Conservation (phyloP, 1,140 invertebrate genomes). For the Spodoptera frugiperda region DNA sequence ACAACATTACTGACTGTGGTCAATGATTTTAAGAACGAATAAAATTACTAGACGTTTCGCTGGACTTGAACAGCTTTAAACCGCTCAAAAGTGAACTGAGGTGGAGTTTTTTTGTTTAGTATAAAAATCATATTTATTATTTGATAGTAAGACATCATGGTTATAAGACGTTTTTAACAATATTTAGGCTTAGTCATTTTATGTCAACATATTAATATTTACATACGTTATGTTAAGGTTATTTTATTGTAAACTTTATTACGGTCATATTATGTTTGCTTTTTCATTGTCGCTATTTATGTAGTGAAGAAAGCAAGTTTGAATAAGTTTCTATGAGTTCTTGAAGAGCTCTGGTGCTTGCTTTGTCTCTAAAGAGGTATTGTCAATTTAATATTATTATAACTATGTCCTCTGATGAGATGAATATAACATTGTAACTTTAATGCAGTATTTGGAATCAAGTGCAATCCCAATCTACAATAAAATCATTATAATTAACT, state of each 20-base stretch:
- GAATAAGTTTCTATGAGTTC: conserved; percentile 23
- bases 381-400: background rate
- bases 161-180: conserved; percentile 69
- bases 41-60: conserved; percentile 40
- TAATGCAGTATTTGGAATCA: too few relatives aligned
- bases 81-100: conserved; percentile 56
- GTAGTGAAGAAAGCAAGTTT: conserved; percentile 53
- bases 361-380: background rate
- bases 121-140: conserved; percentile 70
- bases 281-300: conserved; percentile 71
- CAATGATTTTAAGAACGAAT: conserved; percentile 46
- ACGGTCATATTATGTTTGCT: conserved; percentile 76
- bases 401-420: background rate
- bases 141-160: conserved; percentile 61
- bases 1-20: conserved; percentile 20
- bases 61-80: conserved; percentile 51
- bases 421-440: background rate
- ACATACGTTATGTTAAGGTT: conserved; percentile 69
- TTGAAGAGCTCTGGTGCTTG: conserved; percentile 12
- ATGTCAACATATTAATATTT: conserved; percentile 75
- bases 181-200: conserved; percentile 68
- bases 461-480: too few relatives aligned
- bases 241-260: conserved; percentile 79
- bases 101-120: conserved; percentile 60
- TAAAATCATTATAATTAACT: too few relatives aligned